Base-by-base conservation (phyloP, 2,888 invertebrate genomes). In the Neuroscelio doddi region DNA sequence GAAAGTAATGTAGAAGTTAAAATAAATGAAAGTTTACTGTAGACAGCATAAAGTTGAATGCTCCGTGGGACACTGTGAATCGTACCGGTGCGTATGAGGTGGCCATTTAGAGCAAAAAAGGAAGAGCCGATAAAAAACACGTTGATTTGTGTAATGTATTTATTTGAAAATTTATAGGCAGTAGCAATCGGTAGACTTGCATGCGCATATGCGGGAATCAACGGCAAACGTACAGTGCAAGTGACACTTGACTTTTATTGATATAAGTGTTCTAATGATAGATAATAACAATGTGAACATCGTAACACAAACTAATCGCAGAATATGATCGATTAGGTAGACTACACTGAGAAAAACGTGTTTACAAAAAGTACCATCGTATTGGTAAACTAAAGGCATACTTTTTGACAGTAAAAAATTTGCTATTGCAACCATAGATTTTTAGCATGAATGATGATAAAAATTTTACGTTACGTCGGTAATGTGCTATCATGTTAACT, bases 311-410 rank as follows among this genome's bases (percentile, higher is more conserved):
- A 72, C 71, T 72, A 73, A 76, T 72, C 71, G 74, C 62, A 67
- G 64, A 58, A 52, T 66, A 78, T 72, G 75, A 78, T 68, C 68
- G 70, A 74, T 69, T 77, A 76, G 72, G 69, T 76, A 74, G 79
- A 78, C 76, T 76, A 75, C 75, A 73, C 66, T 61, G 62, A n/a
- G n/a, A n/a, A n/a, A n/a, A n/a, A n/a, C n/a, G n/a, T n/a, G n/a
- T n/a, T n/a, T n/a, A n/a, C n/a, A n/a, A n/a, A n/a, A n/a, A n/a
- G n/a, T n/a, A n/a, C n/a, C n/a, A n/a, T n/a, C n/a, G n/a, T n/a
- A n/a, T n/a, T n/a, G n/a, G n/a, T n/a, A n/a, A n/a, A n/a, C n/a
- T n/a, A n/a, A n/a, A n/a, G n/a, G n/a, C n/a, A n/a, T n/a, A n/a
- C n/a, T n/a, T n/a, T n/a, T n/a, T n/a, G n/a, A n/a, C n/a, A n/a